A percentile compares a stretch with the other conserved stretches of the same genome.
Conservation (phyloP, 1,140 invertebrate species). For the Hydropsyche tenuis region DNA sequence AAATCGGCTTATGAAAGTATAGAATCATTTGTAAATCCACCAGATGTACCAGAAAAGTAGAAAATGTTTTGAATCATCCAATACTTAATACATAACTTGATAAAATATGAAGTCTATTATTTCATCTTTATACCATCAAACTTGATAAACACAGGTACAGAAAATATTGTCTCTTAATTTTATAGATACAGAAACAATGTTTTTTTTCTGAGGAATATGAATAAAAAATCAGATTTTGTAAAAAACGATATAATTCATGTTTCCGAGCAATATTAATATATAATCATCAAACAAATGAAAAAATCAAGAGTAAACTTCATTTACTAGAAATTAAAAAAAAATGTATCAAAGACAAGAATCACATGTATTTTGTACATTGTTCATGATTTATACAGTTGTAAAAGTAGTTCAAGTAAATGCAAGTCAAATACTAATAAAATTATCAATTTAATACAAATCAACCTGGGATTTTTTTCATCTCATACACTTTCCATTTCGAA, state of each 20-base stretch:
- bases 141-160: too few relatives aligned
- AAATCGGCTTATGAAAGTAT: slow-evolving; percentile 35
- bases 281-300: background rate
- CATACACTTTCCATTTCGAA: slow-evolving; percentile 8
- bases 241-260: slow-evolving; percentile 38
- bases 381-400: slow-evolving; percentile 4
- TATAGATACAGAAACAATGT: too few relatives aligned
- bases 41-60: slow-evolving; percentile 32
- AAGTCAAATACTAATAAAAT: slow-evolving; percentile 29
- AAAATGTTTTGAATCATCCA: background rate
- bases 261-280: slow-evolving; percentile 27
- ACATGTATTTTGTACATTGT: slow-evolving; percentile 36
- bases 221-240: slow-evolving; percentile 2
- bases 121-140: too few relatives aligned
- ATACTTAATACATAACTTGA: background rate
- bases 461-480: background rate
- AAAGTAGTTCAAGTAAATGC: slow-evolving; percentile 14
- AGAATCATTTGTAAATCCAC: slow-evolving; percentile 38
- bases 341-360: slow-evolving; percentile 10
- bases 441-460: slow-evolving; percentile 32
- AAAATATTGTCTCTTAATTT: too few relatives aligned
- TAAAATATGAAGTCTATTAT: background rate
- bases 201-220: background rate
- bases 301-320: too few relatives aligned
- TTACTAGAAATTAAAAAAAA: background rate